Conservation (phyloP, 37 sponge, comb jelly and placozoan genomes). For the Agelas oroides region DNA sequence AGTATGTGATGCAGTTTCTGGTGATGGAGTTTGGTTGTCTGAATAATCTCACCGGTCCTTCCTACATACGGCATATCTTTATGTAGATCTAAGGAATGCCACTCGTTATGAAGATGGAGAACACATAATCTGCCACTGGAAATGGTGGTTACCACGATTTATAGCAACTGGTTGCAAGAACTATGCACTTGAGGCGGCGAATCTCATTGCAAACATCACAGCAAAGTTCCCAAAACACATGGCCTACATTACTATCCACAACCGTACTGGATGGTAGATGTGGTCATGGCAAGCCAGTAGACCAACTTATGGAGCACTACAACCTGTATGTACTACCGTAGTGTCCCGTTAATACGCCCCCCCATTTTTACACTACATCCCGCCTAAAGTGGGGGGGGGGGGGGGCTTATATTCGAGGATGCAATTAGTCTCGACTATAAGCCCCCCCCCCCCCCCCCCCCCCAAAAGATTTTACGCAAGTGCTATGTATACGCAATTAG, state of each 20-base stretch:
- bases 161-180: constrained; percentile 5
- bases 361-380: no score
- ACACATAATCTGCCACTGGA: constrained; percentile 12
- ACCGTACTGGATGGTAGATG: constrained; percentile 12
- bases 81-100: constrained; percentile 9
- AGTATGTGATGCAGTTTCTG: constrained; percentile 25
- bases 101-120: constrained; percentile 13
- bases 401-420: no score
- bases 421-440: no score
- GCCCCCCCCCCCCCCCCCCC: no score
- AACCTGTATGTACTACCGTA: constrained; percentile 6
- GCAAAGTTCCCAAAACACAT: constrained; percentile 22
- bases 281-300: constrained; percentile 35
- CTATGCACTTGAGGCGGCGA: constrained; percentile 14
- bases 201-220: neutral
- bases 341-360: no score
- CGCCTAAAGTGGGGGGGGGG: no score
- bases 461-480: no score
- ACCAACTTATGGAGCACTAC: constrained; percentile 31
- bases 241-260: constrained; percentile 12
- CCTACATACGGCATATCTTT: constrained; percentile 6
- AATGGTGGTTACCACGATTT: constrained; percentile 23
- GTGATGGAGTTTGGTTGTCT: constrained; percentile 1
- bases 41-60: neutral
- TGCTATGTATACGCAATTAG: no score